These are phyloP conservation scores for Petrolisthes cinctipes DNA, from an alignment of 2,888 invertebrate genomes.

Conservation along the genomic window DNA sequence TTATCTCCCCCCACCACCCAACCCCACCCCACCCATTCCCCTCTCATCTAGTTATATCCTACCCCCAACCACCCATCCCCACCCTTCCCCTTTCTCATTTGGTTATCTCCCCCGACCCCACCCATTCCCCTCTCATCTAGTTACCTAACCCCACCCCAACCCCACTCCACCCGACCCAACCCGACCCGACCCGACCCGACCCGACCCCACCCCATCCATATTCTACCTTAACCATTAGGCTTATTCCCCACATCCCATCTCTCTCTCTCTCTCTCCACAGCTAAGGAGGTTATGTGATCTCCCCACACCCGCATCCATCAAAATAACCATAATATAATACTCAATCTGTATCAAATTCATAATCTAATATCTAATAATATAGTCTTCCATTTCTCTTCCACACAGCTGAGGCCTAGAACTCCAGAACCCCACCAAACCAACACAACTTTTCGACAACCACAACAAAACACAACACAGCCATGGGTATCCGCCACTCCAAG, in stretches of 20 bases:
- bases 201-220: neutral
- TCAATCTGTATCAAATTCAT: neutral
- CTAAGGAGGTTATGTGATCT: too few species aligned
- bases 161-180: neutral
- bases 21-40: neutral
- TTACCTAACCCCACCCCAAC: neutral
- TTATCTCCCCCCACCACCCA: neutral
- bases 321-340: neutral
- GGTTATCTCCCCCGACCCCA: neutral
- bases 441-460: conserved; percentile 20
- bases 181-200: neutral
- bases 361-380: neutral
- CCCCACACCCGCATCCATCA: too few species aligned
- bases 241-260: too few species aligned
- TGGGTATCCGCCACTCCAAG: conserved; percentile 65
- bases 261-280: too few species aligned
- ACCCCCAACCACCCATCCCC: neutral
- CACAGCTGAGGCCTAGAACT: conserved; percentile 11
- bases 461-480: conserved; percentile 24
- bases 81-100: neutral
- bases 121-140: too few species aligned
- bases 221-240: too few species aligned
- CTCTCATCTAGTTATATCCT: neutral
- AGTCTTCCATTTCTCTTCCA: neutral
- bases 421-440: neutral